Base-by-base conservation (phyloP, 2,113 vertebrate species). In the Clupea harengus region DNA sequence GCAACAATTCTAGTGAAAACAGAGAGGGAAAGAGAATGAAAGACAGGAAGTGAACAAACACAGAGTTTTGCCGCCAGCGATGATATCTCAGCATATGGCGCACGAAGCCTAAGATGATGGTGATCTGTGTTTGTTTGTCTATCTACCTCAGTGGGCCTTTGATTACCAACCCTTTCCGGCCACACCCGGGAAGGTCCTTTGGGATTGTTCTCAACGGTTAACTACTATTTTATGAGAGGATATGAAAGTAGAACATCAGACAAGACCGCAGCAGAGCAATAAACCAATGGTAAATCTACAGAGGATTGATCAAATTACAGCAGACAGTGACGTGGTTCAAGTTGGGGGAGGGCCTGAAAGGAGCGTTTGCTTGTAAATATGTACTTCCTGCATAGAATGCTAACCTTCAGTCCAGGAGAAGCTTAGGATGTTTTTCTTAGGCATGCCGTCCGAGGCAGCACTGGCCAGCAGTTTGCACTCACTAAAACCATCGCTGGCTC, bases 201-300 rank as follows among this genome's bases (percentile, higher is more conserved):
- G 64, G 64, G 64, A 32, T 28, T 72, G 64, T 32, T 72, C 64
- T 20, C 64, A 32, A 32, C 9, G 25, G 64, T 72, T 72, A 11
- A 8, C 11, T 32, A 25, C 64, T 72, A 72, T 72, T 72, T 25
- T 72, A 72, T 11, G n/a, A 72, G n/a, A 72, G 25, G 64, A 72
- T 72, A 32, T 72, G 64, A 72, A 64, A 72, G 28, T 25, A 32
- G 25, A 72, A 72, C 64, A 72, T 72, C 64, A 72, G 64, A 72
- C 7, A 6, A 7, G 20, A n/a, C 3, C 20, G 9, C 20, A 64
- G 4, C 57, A 64, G 18, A 64, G 20, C 18, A 64, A 20, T 64
- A n/a, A 6, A 39, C 39, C 39, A 39, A 8, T 8, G 10, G 60
- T 20, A n/a, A 25, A n/a, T 64, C 60, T 64, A 8, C n/a, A 64